A percentile compares a stretch with the other conserved stretches of the same genome.
phyloP scores from a whole-genome alignment of 2,797 vertebrate genomes.

The Hoplostethus atlanticus region DNA sequence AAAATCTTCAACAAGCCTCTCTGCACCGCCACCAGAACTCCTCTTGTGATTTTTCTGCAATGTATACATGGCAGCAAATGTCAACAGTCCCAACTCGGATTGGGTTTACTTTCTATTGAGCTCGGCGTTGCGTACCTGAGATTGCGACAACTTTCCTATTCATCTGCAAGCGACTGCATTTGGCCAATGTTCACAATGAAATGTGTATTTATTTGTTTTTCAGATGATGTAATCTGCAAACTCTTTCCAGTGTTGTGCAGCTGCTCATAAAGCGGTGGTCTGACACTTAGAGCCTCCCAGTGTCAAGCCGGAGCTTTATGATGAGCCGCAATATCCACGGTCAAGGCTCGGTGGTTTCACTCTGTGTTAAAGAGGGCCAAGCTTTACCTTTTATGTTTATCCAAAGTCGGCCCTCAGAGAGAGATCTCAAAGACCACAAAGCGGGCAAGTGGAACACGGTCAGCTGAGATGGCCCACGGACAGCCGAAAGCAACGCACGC shows the following conservation, averaged over 20 bases:
- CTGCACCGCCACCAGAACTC: not conserved
- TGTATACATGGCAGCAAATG: not conserved
- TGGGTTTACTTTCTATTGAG: not conserved
- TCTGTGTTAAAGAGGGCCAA: conserved; percentile 10
- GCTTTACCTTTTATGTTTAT: conserved; percentile 28
- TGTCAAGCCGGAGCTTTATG: no score
- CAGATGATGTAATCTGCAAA: not conserved
- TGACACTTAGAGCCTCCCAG: no score
- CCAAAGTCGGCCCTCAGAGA: conserved; percentile 6
- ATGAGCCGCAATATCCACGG: no score
- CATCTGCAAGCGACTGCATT: not conserved
- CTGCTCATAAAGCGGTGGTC: no score
- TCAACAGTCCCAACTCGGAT: not conserved
- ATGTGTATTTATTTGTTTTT: not conserved
- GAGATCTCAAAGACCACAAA: conserved; percentile 20
- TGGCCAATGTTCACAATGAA: not conserved
- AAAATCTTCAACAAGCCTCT: no score
- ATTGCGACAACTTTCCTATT: not conserved
- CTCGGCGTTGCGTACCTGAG: no score
- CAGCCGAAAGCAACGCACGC: conserved; percentile 5
- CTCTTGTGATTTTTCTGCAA: no score
- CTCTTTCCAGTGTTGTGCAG: not conserved
- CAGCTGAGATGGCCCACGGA: conserved; percentile 2
- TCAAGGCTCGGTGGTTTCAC: not conserved
- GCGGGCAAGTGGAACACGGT: conserved; percentile 22